Conservation (phyloP, 2,113 vertebrate species). For the Charina bottae region DNA sequence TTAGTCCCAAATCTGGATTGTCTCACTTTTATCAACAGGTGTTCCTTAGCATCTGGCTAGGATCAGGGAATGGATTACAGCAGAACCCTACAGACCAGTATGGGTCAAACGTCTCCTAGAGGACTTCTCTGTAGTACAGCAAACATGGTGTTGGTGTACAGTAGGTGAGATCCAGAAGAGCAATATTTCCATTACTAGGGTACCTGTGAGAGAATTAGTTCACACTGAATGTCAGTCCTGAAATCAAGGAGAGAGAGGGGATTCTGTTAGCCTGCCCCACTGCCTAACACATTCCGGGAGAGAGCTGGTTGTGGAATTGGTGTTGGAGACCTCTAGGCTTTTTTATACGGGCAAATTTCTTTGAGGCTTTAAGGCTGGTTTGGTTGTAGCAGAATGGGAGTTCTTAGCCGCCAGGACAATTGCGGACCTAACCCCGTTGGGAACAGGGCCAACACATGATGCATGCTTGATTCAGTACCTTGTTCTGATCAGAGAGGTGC, state of each 20-base stretch:
- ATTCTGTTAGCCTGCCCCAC: not conserved
- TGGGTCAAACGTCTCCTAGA: not conserved
- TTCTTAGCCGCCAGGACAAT: not conserved
- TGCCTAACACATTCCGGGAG: not conserved
- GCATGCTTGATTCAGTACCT: not conserved
- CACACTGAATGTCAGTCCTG: not conserved
- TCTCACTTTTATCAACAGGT: not conserved
- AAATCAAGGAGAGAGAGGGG: not conserved
- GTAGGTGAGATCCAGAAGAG: not conserved
- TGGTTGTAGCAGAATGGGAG: not conserved
- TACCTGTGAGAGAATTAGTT: not conserved
- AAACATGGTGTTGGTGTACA: not conserved
- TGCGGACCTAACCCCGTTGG: not conserved
- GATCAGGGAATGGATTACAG: not conserved
- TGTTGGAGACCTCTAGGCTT: not conserved
- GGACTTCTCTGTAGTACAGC: not conserved
- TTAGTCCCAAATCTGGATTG: not conserved
- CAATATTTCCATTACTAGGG: not conserved
- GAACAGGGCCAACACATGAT: not conserved
- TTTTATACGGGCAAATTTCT: not conserved
- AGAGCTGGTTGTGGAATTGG: not conserved
- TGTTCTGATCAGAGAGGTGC: not conserved
- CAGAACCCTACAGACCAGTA: not conserved
- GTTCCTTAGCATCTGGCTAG: not conserved
- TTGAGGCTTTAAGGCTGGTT: not conserved